Percentiles rank a stretch among this genome's conserved stretches.
Evolutionary conservation across 2,888 invertebrate species (phyloP).

Genomic region (Hartigia nigra): DNA sequence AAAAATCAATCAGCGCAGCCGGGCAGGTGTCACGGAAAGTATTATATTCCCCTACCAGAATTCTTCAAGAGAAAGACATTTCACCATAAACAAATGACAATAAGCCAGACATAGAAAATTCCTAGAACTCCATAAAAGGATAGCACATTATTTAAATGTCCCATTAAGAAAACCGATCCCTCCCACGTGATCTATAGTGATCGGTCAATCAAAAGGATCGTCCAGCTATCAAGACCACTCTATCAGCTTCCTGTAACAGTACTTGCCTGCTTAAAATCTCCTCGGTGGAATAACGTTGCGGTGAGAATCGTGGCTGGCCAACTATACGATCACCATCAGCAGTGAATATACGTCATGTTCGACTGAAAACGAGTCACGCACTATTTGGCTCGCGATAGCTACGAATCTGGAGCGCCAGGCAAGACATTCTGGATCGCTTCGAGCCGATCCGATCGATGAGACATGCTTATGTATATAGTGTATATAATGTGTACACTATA

Average conservation of each 20-base stretch:
- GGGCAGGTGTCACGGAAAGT: not conserved
- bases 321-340: not conserved
- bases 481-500: not conserved
- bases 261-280: constrained; percentile 13
- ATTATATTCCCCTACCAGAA: not conserved
- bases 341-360: not conserved
- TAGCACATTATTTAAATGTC: not conserved
- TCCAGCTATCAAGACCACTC: not conserved
- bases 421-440: not conserved
- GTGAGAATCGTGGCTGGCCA: not conserved
- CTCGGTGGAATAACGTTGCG: constrained; percentile 11
- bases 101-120: not conserved
- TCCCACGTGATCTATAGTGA: not conserved
- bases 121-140: not conserved
- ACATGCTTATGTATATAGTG: not conserved
- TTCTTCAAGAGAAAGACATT: not conserved
- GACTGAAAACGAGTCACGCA: constrained; percentile 10
- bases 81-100: not conserved
- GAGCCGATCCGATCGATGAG: not conserved
- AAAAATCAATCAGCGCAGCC: not conserved
- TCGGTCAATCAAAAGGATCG: not conserved
- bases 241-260: not conserved
- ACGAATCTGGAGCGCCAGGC: constrained; percentile 4
- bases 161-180: not conserved
- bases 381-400: constrained; percentile 6